These are phyloP conservation scores for Axinella damicornis DNA, from an alignment of 37 sponge, comb jelly and placozoan genomes.

Conservation along the genomic window DNA sequence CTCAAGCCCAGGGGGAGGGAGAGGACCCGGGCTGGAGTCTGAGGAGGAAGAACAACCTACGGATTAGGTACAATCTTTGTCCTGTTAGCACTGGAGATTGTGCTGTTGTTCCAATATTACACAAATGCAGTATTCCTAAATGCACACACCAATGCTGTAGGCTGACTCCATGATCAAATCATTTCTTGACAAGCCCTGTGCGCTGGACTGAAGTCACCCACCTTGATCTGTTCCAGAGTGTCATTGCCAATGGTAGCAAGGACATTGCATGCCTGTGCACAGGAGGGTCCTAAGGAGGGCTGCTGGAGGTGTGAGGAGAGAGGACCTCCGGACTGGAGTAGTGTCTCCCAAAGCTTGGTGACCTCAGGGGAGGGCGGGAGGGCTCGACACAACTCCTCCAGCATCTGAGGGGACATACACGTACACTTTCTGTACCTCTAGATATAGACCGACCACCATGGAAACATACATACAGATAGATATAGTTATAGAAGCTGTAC, in stretches of 20 bases:
- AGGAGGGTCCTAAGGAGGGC: background rate
- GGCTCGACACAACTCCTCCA: slow-evolving; percentile 55
- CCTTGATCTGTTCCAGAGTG: slow-evolving; percentile 25
- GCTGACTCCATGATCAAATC: too few species aligned
- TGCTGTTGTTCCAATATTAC: background rate
- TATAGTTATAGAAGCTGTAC: background rate
- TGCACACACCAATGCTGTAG: too few species aligned
- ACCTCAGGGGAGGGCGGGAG: slow-evolving; percentile 9
- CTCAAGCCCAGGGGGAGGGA: slow-evolving; percentile 54
- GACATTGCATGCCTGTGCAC: slow-evolving; percentile 49
- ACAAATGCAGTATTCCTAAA: too few species aligned
- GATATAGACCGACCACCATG: background rate
- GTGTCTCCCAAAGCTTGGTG: slow-evolving; percentile 46
- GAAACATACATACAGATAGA: background rate
- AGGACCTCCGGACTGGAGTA: slow-evolving; percentile 36
- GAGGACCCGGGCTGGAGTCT: slow-evolving; percentile 27
- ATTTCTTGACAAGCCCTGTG: too few species aligned
- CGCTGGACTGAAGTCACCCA: background rate
- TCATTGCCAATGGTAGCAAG: slow-evolving; percentile 51
- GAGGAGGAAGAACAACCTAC: background rate
- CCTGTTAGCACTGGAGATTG: background rate
- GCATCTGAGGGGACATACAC: slow-evolving; percentile 24
- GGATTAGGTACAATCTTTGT: too few species aligned
- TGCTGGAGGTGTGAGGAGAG: slow-evolving; percentile 40
- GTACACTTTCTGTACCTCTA: too few species aligned